Evolutionary conservation across 2,888 invertebrate genomes (phyloP).

Genomic region (Phengaris alcon): DNA sequence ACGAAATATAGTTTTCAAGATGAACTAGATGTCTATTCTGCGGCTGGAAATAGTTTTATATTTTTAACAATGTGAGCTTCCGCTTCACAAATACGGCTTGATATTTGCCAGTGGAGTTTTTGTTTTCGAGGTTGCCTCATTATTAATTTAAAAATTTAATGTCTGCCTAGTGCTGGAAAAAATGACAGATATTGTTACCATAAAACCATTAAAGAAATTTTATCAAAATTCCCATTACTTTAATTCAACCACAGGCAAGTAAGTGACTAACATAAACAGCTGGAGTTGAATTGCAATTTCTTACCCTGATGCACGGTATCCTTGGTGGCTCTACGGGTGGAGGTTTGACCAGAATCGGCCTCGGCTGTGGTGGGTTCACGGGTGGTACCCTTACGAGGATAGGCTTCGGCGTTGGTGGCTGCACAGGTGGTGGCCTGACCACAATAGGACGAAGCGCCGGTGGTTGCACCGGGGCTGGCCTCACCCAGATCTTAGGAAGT

Average conservation of each 20-base stretch:
- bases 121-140: conserved; percentile 14
- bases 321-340: conserved; percentile 52
- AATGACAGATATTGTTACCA: background rate
- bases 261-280: too few species aligned
- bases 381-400: conserved; percentile 55
- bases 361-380: conserved; percentile 50
- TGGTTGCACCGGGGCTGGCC: conserved; percentile 54
- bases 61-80: conserved; percentile 18
- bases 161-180: background rate
- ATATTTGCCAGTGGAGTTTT: background rate
- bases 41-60: conserved; percentile 10
- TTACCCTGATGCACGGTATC: conserved; percentile 53
- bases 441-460: conserved; percentile 52
- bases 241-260: too few species aligned
- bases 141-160: background rate
- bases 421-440: conserved; percentile 52
- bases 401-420: conserved; percentile 48
- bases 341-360: conserved; percentile 55
- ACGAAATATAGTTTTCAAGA: conserved; percentile 26
- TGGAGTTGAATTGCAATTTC: conserved; percentile 22
- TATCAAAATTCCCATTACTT: background rate
- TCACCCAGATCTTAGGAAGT: conserved; percentile 55
- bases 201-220: background rate
- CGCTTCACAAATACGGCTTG: background rate
- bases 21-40: conserved; percentile 8